Evolutionary conservation across 2,113 vertebrate genomes (phyloP).

Genomic region (Acrocephalus arundinaceus): DNA sequence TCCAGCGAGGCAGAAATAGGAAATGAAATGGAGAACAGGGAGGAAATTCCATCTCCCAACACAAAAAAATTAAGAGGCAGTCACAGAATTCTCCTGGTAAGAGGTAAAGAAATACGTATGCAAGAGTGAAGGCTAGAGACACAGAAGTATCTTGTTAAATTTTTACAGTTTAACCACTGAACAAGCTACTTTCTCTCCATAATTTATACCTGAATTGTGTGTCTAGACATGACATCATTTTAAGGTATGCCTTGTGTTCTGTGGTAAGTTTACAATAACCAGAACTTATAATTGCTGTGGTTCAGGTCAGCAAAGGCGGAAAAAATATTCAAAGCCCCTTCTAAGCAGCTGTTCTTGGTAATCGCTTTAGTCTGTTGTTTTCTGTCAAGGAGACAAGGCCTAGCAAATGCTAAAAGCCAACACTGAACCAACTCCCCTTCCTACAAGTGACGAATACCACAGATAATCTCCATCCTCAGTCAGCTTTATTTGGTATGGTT

Average conservation of each 20-base stretch:
- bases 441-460: slow-evolving; percentile 6
- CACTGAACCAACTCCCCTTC: slow-evolving; percentile 30
- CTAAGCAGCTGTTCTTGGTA: slow-evolving; percentile 61
- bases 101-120: slow-evolving; percentile 45
- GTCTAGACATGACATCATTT: slow-evolving; percentile 83
- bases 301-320: slow-evolving; percentile 54
- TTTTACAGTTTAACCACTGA: slow-evolving; percentile 76
- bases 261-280: slow-evolving; percentile 74
- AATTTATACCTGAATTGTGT: slow-evolving; percentile 79
- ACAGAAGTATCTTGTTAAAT: slow-evolving; percentile 73
- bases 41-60: slow-evolving; percentile 60
- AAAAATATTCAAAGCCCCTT: slow-evolving; percentile 28
- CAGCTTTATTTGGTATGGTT: slow-evolving; percentile 49
- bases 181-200: slow-evolving; percentile 72
- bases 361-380: slow-evolving; percentile 53
- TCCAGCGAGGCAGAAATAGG: slow-evolving; percentile 13
- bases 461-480: slow-evolving; percentile 32
- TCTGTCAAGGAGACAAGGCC: slow-evolving; percentile 65
- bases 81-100: slow-evolving; percentile 61
- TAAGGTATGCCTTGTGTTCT: slow-evolving; percentile 74
- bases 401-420: slow-evolving; percentile 44
- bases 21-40: slow-evolving; percentile 61
- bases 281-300: slow-evolving; percentile 65
- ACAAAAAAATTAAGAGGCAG: slow-evolving; percentile 60
- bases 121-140: slow-evolving; percentile 56